Evolutionary conservation across 2,888 invertebrate species (phyloP), one percentile per base, ranked within the genome.

Genomic region (Acleris laterana): DNA sequence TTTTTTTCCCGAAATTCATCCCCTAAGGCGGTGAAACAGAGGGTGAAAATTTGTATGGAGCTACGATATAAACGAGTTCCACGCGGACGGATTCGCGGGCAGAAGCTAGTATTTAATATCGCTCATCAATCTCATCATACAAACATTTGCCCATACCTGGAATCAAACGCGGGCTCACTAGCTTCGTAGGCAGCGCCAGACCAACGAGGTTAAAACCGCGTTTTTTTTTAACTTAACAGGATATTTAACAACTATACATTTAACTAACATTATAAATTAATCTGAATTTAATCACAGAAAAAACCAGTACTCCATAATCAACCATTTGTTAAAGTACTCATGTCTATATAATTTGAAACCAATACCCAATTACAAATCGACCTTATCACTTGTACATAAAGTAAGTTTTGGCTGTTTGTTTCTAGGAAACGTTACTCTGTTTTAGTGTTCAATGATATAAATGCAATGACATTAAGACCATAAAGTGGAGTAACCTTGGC

Each of bases 371-470:
- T n/a, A 44, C 6, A n/a, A 46, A 16, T 46, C 5, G 17, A 53
- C 48, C 46, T 46, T 17, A 4, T 44, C 16, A 48, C 17, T 13
- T 16, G 22, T 48, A 28, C 25, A 28, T n/a, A 44, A 6, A 44
- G 25, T 19, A 20, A 7, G 0, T 53, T 53, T 55, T n/a, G 20
- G 52, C 46, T 20, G 42, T 38, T 7, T 52, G 5, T 28, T 25
- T 9, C 32, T 32, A 9, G 9, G 2, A 32, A 32, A 55, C 48
- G 32, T 19, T 65, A 51, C 61, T 55, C 61, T 46, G 65, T 46
- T 61, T 66, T 57, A 66, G 61, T 62, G 56, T 49, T 28, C 46
- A 66, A 66, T 62, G 51, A 56, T 56, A 57, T 62, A 62, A 62
- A 57, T 66, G 52, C 51, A 57, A 48, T 66, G 66, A 57, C 66